phyloP scores from a whole-genome alignment of 2,888 invertebrate genomes.

The Melanostoma mellinum region DNA sequence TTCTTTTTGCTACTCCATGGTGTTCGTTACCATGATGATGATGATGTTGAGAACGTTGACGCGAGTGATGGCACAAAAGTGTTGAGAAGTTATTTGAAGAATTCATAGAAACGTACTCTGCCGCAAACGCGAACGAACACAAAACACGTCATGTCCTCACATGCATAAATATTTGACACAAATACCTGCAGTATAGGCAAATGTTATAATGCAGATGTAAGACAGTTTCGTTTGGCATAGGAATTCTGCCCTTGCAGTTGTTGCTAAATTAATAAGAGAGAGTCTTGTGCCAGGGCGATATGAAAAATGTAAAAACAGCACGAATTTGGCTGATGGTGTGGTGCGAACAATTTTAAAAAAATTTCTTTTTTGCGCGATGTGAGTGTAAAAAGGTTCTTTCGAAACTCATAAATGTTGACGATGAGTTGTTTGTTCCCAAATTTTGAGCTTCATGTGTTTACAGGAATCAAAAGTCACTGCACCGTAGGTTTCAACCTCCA shows the following conservation, averaged over 20 bases:
- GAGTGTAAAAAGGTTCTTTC: no score
- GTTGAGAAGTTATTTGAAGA: slow-evolving; percentile 46
- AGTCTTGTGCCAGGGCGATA: not conserved
- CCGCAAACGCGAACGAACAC: slow-evolving; percentile 13
- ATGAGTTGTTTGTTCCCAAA: no score
- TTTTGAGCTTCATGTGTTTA: no score
- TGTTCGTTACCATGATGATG: slow-evolving; percentile 20
- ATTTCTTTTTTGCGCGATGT: no score
- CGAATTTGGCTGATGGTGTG: no score
- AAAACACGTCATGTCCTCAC: slow-evolving; percentile 2
- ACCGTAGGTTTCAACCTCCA: no score
- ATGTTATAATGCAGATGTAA: slow-evolving; percentile 37
- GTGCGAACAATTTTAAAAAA: no score
- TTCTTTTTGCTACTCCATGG: slow-evolving; percentile 50
- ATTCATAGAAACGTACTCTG: slow-evolving; percentile 28
- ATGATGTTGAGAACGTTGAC: slow-evolving; percentile 27
- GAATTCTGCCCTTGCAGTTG: no score
- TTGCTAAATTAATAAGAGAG: no score
- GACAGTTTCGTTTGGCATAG: not conserved
- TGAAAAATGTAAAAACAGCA: not conserved
- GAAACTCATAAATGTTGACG: no score
- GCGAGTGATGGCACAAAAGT: slow-evolving; percentile 39
- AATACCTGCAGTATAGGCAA: slow-evolving; percentile 20
- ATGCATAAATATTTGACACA: slow-evolving; percentile 52
- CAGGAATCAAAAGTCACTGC: no score